These are phyloP conservation scores for Sturnus vulgaris DNA, from an alignment of 2,113 vertebrate genomes.

Conservation along the genomic window DNA sequence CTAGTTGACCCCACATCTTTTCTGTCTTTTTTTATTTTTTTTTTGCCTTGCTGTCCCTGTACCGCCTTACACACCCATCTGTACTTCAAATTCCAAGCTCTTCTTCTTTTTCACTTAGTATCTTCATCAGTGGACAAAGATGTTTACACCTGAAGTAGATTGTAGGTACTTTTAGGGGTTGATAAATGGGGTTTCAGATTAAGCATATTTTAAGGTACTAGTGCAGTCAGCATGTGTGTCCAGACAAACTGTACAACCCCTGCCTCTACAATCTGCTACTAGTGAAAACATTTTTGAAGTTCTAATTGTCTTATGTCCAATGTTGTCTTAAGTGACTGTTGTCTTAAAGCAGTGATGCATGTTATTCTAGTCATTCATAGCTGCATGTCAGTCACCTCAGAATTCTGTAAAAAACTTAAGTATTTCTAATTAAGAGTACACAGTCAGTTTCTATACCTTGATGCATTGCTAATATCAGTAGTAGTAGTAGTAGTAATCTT, in stretches of 20 bases:
- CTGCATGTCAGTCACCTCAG: constrained; percentile 70
- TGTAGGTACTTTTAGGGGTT: constrained; percentile 73
- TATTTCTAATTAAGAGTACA: constrained; percentile 24
- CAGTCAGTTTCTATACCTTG: constrained; percentile 17
- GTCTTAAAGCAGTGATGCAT: constrained; percentile 68
- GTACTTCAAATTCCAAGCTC: neutral
- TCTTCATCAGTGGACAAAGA: constrained; percentile 74
- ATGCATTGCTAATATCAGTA: neutral
- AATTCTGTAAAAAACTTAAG: constrained; percentile 64
- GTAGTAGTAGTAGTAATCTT: constrained; percentile 1
- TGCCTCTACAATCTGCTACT: constrained; percentile 79
- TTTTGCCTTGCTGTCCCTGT: constrained; percentile 4
- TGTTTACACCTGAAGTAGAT: constrained; percentile 83
- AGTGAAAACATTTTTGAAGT: constrained; percentile 80
- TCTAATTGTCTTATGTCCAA: constrained; percentile 56
- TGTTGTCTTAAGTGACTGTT: constrained; percentile 62
- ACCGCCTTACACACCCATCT: neutral
- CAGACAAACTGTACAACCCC: constrained; percentile 62
- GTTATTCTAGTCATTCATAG: constrained; percentile 54
- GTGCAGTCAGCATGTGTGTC: constrained; percentile 30
- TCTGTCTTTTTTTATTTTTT: neutral
- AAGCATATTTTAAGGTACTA: constrained; percentile 8
- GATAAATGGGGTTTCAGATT: constrained; percentile 31
- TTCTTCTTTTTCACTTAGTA: neutral
- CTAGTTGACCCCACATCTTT: constrained; percentile 65